Evolutionary conservation across 2,113 vertebrate species (phyloP).

Genomic region (Talpa occidentalis): DNA sequence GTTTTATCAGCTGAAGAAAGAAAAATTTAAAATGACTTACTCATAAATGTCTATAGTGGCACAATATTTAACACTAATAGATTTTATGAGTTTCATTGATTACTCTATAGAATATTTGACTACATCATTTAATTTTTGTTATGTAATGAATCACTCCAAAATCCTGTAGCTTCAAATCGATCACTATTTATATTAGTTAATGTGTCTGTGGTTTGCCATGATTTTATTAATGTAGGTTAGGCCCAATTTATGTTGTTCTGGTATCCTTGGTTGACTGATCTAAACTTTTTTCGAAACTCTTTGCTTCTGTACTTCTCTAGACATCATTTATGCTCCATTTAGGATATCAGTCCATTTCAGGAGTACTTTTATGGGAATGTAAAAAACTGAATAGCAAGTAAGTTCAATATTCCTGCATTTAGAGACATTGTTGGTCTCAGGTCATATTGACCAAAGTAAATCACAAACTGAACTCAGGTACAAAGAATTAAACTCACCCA

Average conservation of each 20-base stretch:
- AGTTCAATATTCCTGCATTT: not conserved
- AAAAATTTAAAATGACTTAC: not conserved
- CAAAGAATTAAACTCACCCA: not conserved
- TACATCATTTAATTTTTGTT: not conserved
- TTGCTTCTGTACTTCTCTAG: not conserved
- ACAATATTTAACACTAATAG: not conserved
- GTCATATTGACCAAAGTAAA: not conserved
- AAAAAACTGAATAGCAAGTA: not conserved
- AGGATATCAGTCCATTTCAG: fast-evolving
- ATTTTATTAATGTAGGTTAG: not conserved
- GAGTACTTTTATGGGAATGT: not conserved
- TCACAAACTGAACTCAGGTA: not conserved
- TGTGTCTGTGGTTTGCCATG: not conserved
- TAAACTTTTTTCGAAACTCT: not conserved
- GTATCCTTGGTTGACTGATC: not conserved
- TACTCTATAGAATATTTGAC: not conserved
- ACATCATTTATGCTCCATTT: not conserved
- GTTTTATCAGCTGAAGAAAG: not conserved
- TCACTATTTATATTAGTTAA: not conserved
- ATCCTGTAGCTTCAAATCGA: not conserved
- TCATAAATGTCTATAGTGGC: not conserved
- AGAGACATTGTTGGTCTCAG: not conserved
- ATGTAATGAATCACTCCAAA: not conserved
- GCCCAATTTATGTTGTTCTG: not conserved
- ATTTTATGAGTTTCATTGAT: not conserved